Base-by-base conservation (phyloP, 2,797 vertebrate species). In the Rhinichthys osculus region DNA sequence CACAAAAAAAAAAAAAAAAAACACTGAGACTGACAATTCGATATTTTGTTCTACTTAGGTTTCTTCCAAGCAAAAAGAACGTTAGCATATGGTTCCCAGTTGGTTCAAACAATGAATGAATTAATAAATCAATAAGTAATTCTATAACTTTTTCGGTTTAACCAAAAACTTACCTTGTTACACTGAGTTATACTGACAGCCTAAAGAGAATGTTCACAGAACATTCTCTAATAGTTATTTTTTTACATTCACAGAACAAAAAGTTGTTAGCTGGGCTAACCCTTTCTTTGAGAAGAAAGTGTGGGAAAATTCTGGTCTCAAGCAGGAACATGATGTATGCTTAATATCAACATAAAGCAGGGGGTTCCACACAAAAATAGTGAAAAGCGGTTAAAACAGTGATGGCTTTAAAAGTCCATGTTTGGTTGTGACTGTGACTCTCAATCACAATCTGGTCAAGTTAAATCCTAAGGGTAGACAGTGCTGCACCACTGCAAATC, bases 401-500 rank as follows among this genome's bases (percentile, higher is more conserved):
- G 27, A 42, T 23, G 17, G 64, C 17, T 35, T 78, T 30, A 73
- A 80, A 83, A 64, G 35, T 83, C 19, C 77, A 33, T 40, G 59
- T 84, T 78, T 33, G 64, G 57, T 67, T 71, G 77, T 52, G 52
- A 44, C 71, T 78, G 17, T 83, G 47, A 67, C 66, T 72, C 33
- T 44, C 57, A 69, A 81, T 59, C 64, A 59, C 42, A 70, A 74
- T 70, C 42, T 85, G 79, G 42, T 84, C 21, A 70, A 73, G 42
- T 33, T 67, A 72, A 57, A 85, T 76, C 57, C 62, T 59, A 44
- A 42, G 19, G 10, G 27, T n/a, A 70, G 52, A 81, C 70, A 88
- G 86, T 47, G 82, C 66, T 91, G 89, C 89, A 90, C 92, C 91
- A 92, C 78, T 88, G 87, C 85, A 76, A 82, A 87, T 86, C 85